Evolutionary conservation across 2,888 invertebrate genomes (phyloP), one percentile per base, ranked within the genome.

Genomic region (Kryphioiulus occultus): DNA sequence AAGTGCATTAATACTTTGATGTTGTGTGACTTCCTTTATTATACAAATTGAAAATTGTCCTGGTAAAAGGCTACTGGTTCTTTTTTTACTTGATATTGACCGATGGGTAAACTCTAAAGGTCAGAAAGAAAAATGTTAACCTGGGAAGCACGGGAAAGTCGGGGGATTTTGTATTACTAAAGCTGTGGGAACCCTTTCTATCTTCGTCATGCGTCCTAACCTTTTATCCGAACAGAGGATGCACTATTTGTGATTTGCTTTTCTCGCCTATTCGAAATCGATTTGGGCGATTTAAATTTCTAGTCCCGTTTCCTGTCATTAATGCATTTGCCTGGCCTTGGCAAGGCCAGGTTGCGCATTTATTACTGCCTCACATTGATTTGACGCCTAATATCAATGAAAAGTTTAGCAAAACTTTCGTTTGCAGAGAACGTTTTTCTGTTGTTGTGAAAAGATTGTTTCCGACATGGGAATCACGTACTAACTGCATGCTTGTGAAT

Each of bases 381-480:
- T 26, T 68, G 68, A 68, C 9, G 26, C 22, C 26, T n/a, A n/a
- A 53, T 22, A 68, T 68, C 68, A 26, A 68, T 68, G 7, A 10
- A 68, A 26, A 68, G 12, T 68, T 26, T 26, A 68, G 22, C 68
- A 22, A 68, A 68, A 68, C 12, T 68, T 10, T n/a, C n/a, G 12
- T 10, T 9, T 26, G 22, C 26, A 68, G 10, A 68, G 10, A 26
- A 68, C 68, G 68, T 68, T 44, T 53, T 15, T 44, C 44, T 10
- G 9, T n/a, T 68, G 68, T 68, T 26, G 68, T 68, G 68, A 26
- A 68, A 53, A 26, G 26, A 10, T n/a, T 68, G 26, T 26, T 68
- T 68, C 68, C 22, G n/a, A 26, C 26, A 68, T 68, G 68, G 68
- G 68, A 68, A 68, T 68, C 68, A 68, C 68, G 68, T 68, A 4